phyloP scores from a whole-genome alignment of 2,797 vertebrate genomes.

The Benthosema pterotum region DNA sequence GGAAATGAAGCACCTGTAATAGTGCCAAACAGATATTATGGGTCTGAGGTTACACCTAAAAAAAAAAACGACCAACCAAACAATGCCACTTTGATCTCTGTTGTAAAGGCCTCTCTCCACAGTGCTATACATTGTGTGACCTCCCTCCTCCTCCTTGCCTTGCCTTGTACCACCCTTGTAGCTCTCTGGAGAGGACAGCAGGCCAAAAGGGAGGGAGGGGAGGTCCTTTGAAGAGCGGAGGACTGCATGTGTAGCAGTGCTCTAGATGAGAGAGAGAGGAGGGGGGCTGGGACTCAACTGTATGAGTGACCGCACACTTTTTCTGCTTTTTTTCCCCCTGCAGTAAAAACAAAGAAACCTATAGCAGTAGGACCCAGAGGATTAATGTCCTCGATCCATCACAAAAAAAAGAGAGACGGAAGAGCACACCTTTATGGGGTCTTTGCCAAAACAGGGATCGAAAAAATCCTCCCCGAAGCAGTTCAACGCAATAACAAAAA shows the following conservation, averaged over 20 bases:
- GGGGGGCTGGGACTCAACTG: background rate
- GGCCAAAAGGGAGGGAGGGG: constrained; percentile 37
- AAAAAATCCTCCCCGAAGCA: constrained; percentile 52
- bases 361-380: constrained; percentile 81
- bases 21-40: constrained; percentile 66
- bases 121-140: constrained; percentile 79
- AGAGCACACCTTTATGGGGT: constrained; percentile 71
- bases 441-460: constrained; percentile 58
- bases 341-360: constrained; percentile 16
- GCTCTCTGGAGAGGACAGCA: constrained; percentile 56
- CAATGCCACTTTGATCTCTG: constrained; percentile 79
- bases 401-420: constrained; percentile 37
- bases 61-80: constrained; percentile 52
- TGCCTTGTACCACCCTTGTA: constrained; percentile 48
- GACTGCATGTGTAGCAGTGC: constrained; percentile 26
- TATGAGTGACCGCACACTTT: constrained; percentile 25
- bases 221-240: constrained; percentile 11
- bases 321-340: constrained; percentile 4
- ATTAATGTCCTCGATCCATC: constrained; percentile 18
- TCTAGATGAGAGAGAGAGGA: constrained; percentile 7
- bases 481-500: constrained; percentile 62
- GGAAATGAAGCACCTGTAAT: constrained; percentile 80
- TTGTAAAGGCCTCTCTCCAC: constrained; percentile 60
- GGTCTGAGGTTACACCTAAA: constrained; percentile 82
- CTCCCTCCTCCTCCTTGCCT: constrained; percentile 57